Percentiles rank a stretch among this genome's conserved stretches.
phyloP scores from a whole-genome alignment of 2,797 vertebrate species.

The Phalanger gymnotis region DNA sequence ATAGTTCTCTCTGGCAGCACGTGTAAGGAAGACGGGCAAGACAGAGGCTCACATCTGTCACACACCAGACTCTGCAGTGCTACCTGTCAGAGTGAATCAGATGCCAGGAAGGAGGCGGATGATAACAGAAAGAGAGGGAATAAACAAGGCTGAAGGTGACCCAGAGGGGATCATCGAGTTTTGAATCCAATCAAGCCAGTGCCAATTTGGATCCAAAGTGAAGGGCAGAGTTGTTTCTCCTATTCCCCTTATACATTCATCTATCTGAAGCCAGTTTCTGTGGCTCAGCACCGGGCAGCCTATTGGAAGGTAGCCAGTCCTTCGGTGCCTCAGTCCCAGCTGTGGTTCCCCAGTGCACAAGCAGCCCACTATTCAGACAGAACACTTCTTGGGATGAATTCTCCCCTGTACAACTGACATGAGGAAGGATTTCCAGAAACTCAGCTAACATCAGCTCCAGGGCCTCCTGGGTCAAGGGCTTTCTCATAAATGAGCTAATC shows the following conservation, averaged over 20 bases:
- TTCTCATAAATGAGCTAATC: constrained; percentile 29
- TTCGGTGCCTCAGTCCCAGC: constrained; percentile 69
- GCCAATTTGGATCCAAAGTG: constrained; percentile 69
- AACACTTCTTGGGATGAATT: constrained; percentile 76
- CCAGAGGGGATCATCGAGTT: constrained; percentile 63
- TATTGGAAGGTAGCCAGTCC: constrained; percentile 64
- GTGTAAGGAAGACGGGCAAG: not conserved
- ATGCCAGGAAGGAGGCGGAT: constrained; percentile 42
- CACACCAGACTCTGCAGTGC: constrained; percentile 28
- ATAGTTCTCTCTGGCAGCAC: constrained; percentile 28
- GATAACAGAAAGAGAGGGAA: constrained; percentile 57
- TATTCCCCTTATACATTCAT: constrained; percentile 53
- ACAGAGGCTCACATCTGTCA: not conserved
- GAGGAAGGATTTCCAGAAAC: constrained; percentile 75
- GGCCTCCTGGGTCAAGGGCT: constrained; percentile 41
- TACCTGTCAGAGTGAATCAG: constrained; percentile 55
- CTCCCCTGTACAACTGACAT: constrained; percentile 54
- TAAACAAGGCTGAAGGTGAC: constrained; percentile 39
- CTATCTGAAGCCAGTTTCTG: constrained; percentile 72
- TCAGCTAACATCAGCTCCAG: constrained; percentile 5
- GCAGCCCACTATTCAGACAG: not conserved
- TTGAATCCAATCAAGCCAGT: constrained; percentile 71
- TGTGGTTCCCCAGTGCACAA: constrained; percentile 66
- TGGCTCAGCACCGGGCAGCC: constrained; percentile 71
- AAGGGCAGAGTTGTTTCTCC: constrained; percentile 36